These are phyloP conservation scores for Andrena trimmerana DNA, from an alignment of 2,888 invertebrate species.

Conservation along the genomic window DNA sequence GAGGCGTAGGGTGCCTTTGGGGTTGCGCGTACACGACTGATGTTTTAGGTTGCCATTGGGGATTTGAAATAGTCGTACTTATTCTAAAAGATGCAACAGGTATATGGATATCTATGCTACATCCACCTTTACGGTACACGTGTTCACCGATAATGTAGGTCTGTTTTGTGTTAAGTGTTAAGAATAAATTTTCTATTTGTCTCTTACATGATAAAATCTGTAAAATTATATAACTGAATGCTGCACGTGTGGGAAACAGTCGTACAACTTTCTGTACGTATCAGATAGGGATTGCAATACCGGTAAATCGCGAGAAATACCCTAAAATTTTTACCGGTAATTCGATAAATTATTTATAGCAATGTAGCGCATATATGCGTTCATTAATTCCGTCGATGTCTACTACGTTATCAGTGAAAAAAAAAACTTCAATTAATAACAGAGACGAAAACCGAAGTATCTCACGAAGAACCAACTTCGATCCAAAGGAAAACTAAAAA, in stretches of 20 bases:
- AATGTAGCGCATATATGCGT: too few relatives aligned
- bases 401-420: too few relatives aligned
- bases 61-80: constrained; percentile 78
- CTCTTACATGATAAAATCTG: background rate
- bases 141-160: background rate
- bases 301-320: too few relatives aligned
- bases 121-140: background rate
- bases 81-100: constrained; percentile 68
- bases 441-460: too few relatives aligned
- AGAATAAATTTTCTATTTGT: background rate
- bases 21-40: constrained; percentile 82
- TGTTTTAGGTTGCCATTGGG: constrained; percentile 82
- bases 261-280: background rate
- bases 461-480: too few relatives aligned
- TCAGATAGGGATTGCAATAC: background rate
- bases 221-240: background rate
- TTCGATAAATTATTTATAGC: too few relatives aligned
- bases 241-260: too few relatives aligned
- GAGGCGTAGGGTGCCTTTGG: constrained; percentile 80
- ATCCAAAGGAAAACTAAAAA: too few relatives aligned
- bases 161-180: constrained; percentile 17
- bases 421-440: too few relatives aligned
- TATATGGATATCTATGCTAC: constrained; percentile 7
- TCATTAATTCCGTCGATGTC: too few relatives aligned
- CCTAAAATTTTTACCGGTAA: too few relatives aligned